Evolutionary conservation across 2,797 vertebrate species (phyloP).

Genomic region (Vultur gryphus): DNA sequence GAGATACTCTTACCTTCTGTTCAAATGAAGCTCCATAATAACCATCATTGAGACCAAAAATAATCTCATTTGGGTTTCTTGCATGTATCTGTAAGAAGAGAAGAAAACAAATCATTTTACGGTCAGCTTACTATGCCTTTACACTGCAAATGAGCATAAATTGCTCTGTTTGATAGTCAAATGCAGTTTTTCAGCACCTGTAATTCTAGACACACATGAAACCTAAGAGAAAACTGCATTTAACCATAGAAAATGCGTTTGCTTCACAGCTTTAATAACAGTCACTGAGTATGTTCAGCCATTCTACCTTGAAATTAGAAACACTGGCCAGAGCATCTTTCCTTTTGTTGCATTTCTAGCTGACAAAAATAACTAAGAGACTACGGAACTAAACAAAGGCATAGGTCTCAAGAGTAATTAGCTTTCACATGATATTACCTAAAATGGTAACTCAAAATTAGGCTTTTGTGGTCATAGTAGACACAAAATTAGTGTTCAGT

Average conservation of each 20-base stretch:
- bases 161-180: background rate
- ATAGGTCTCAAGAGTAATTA: background rate
- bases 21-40: slow-evolving; percentile 97
- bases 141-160: background rate
- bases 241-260: background rate
- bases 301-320: background rate
- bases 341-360: background rate
- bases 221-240: background rate
- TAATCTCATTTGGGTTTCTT: slow-evolving; percentile 94
- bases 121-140: background rate
- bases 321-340: background rate
- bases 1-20: slow-evolving; percentile 82
- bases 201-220: background rate
- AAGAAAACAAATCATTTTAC: background rate
- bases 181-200: background rate
- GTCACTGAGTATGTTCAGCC: background rate
- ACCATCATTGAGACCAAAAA: slow-evolving; percentile 97
- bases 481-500: background rate
- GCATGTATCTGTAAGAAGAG: slow-evolving; percentile 85
- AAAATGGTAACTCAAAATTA: background rate
- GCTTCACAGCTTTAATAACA: background rate
- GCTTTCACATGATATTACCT: background rate
- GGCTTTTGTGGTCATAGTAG: background rate
- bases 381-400: background rate
- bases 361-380: background rate